Evolutionary conservation across 35 echinoderm and acorn worm genomes (phyloP), one percentile per base, ranked within the genome.

Genomic region (Amphiura filiformis): DNA sequence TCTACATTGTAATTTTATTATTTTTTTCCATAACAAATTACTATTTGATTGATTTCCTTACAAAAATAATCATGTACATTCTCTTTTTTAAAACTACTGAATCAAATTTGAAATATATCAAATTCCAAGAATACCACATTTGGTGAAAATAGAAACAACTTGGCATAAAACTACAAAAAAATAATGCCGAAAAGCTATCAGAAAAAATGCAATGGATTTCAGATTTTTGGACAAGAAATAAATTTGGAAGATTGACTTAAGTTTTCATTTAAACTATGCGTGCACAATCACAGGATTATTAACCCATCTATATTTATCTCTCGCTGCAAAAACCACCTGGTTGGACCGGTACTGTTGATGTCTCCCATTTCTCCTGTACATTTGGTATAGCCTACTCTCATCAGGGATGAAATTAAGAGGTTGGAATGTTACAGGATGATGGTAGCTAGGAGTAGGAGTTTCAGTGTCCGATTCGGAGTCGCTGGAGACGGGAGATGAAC

Each of bases 291-390:
- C 20, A 14, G 84, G 39, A 5, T 87, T 87, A 56, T 76, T 92
- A 35, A 92, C 84, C 90, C 90, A 92, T 31, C 79, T 77, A 31
- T 87, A 92, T 56, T 92, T 76, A 39, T 87, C n/a, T 37, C 77
- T 35, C 36, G 84, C 13, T 76, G 39, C 22, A 17, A 15, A 85
- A 1, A 39, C 32, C 1, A 37, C 56, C 1, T 56, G 83, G 49
- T 40, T 65, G 33, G 56, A 31, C 52, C 64, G 3, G 26, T 65
- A 37, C 1, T 65, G 35, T 34, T 31, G 32, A 5, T 70, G 56
- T 64, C 40, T 39, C 22, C n/a, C 36, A 61, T 35, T 85, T 32
- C 44, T 61, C 83, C 64, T 85, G 31, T 56, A 37, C 31, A 35
- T 37, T 35, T 86, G 52, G 11, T 70, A 18, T 9, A 35, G 56